Conservation (phyloP, 2,888 invertebrate species). For the Amphimallon solstitiale region DNA sequence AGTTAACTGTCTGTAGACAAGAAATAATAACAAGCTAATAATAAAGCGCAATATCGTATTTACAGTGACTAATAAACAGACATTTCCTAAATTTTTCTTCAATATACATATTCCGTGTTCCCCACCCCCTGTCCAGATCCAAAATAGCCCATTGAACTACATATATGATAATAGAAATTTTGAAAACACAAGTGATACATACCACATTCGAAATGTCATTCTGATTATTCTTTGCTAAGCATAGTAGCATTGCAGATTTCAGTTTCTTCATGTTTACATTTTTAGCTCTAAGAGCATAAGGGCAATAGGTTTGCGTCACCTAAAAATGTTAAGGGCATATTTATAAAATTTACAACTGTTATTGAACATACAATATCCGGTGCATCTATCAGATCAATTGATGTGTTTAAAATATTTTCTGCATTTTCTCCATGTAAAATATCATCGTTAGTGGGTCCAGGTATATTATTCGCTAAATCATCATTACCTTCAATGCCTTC, state of each 20-base stretch:
- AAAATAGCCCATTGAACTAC: too few relatives aligned
- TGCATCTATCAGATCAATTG: conserved; percentile 17
- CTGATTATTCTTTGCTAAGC: conserved; percentile 64
- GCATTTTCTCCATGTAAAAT: neutral
- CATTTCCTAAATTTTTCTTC: too few relatives aligned
- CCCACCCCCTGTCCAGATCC: too few relatives aligned
- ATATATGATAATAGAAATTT: too few relatives aligned
- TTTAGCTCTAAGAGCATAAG: conserved; percentile 85
- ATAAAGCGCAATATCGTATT: too few relatives aligned
- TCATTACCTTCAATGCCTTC: neutral
- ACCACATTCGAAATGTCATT: too few relatives aligned
- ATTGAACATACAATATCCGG: conserved; percentile 28
- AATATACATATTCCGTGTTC: too few relatives aligned
- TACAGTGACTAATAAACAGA: too few relatives aligned
- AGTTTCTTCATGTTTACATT: conserved; percentile 87
- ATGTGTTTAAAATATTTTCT: conserved; percentile 3
- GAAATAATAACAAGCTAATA: too few relatives aligned
- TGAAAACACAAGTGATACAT: too few relatives aligned
- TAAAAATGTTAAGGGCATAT: conserved; percentile 53
- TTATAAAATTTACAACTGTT: neutral
- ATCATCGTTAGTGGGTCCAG: neutral
- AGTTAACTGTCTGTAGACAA: too few relatives aligned
- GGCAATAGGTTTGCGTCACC: conserved; percentile 78
- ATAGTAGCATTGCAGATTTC: conserved; percentile 79
- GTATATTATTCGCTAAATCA: conserved; percentile 9